A percentile compares a stretch with the other conserved stretches of the same genome.
These are phyloP conservation scores for Alosa sapidissima DNA, from an alignment of 2,797 vertebrate genomes.

Conservation along the genomic window DNA sequence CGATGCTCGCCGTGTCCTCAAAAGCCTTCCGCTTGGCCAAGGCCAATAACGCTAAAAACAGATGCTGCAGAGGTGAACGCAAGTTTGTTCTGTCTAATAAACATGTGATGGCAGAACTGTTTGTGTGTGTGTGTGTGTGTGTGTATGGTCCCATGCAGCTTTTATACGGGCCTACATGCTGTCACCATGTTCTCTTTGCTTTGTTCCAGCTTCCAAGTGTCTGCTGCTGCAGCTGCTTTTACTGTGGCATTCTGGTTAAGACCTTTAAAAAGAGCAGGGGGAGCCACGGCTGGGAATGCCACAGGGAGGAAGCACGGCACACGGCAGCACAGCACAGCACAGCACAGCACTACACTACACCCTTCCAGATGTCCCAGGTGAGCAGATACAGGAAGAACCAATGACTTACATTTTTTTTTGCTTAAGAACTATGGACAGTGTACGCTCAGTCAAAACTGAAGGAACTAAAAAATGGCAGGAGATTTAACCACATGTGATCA, in stretches of 20 bases:
- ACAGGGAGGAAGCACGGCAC: conserved; percentile 30
- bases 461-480: too few species aligned
- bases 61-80: not conserved
- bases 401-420: not conserved
- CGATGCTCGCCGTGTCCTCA: not conserved
- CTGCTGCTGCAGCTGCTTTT: conserved; percentile 53
- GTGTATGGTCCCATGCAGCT: conserved; percentile 52
- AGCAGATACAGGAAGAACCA: not conserved
- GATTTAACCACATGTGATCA: too few species aligned
- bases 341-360: not conserved
- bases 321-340: conserved; percentile 8
- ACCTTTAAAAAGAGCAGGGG: conserved; percentile 52
- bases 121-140: conserved; percentile 48
- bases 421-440: too few species aligned
- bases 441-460: too few species aligned
- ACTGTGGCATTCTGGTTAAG: conserved; percentile 51
- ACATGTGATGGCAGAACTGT: conserved; percentile 1
- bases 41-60: conserved; percentile 6
- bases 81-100: conserved; percentile 28
- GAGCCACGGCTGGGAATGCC: conserved; percentile 48
- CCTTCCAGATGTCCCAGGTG: not conserved
- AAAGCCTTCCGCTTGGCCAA: not conserved
- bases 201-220: conserved; percentile 52
- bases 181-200: conserved; percentile 54
- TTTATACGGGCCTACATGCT: conserved; percentile 55